phyloP scores from a whole-genome alignment of 2,797 vertebrate genomes.

The Lateolabrax maculatus region DNA sequence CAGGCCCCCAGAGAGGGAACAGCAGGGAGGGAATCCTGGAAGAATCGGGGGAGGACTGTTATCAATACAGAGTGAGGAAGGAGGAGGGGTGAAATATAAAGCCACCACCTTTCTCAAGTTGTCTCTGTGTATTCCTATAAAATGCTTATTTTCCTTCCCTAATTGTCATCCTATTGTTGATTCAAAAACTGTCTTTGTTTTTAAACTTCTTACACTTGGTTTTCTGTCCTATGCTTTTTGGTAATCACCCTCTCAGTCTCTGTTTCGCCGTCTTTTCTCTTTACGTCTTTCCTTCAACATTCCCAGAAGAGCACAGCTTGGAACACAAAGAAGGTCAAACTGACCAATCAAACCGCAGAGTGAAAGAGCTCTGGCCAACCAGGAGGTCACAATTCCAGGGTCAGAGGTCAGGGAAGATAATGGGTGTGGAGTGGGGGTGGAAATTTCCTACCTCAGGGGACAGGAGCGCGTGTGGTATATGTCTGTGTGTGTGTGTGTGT shows the following conservation, averaged over 20 bases:
- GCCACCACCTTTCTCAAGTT: not conserved
- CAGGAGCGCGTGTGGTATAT: conserved; percentile 26
- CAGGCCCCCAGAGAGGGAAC: conserved; percentile 52
- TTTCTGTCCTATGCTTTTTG: not conserved
- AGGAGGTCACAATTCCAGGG: conserved; percentile 79
- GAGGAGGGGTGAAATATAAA: conserved; percentile 7
- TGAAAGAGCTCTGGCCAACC: conserved; percentile 63
- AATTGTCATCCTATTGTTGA: not conserved
- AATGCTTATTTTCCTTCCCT: not conserved
- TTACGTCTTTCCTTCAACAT: conserved; percentile 43
- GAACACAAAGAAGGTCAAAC: conserved; percentile 70
- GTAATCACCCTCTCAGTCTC: not conserved
- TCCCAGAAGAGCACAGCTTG: conserved; percentile 65
- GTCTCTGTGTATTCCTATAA: not conserved
- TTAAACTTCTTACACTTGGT: not conserved
- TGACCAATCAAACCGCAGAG: conserved; percentile 73
- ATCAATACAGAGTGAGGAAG: conserved; percentile 23
- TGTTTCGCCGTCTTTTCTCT: conserved; percentile 17
- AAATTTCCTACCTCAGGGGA: conserved; percentile 82
- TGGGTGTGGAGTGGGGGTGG: conserved; percentile 77
- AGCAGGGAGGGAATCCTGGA: conserved; percentile 35
- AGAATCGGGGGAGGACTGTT: conserved; percentile 17
- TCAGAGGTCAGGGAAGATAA: conserved; percentile 79
- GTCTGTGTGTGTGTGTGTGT: conserved; percentile 7
- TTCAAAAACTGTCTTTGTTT: no score